Conservation (phyloP, 2,113 vertebrate species). For the Grammomys surdaster region DNA sequence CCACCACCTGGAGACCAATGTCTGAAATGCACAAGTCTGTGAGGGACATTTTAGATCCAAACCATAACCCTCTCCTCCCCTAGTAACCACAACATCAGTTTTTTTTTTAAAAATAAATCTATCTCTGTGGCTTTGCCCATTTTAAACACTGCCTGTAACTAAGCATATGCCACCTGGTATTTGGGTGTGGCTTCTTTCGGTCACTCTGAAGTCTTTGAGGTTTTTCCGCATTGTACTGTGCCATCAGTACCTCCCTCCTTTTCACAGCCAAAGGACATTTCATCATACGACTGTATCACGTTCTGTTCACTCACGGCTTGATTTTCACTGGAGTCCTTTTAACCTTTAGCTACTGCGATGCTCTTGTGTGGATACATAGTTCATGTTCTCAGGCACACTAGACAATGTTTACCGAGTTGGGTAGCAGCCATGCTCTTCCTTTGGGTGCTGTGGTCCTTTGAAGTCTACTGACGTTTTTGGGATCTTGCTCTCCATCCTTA, state of each 20-base stretch:
- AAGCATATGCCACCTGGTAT: background rate
- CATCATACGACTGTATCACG: background rate
- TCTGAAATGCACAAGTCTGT: background rate
- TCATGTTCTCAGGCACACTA: background rate
- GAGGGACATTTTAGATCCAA: background rate
- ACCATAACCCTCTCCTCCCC: too few relatives aligned
- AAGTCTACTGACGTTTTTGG: background rate
- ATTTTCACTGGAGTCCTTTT: background rate
- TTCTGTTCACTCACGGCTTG: background rate
- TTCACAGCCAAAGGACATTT: background rate
- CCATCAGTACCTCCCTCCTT: background rate
- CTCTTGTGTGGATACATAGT: background rate
- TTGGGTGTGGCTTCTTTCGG: background rate
- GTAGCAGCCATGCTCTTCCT: background rate
- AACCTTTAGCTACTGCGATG: background rate
- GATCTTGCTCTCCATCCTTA: background rate
- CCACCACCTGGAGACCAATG: background rate
- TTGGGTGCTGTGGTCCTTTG: background rate
- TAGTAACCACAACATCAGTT: background rate
- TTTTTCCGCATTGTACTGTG: background rate
- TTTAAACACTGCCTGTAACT: background rate
- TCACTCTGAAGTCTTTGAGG: background rate
- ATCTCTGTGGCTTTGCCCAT: background rate
- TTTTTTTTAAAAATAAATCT: background rate
- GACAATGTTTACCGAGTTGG: background rate